Evolutionary conservation across 2,888 invertebrate species (phyloP).

Genomic region (Prosapia bicincta): DNA sequence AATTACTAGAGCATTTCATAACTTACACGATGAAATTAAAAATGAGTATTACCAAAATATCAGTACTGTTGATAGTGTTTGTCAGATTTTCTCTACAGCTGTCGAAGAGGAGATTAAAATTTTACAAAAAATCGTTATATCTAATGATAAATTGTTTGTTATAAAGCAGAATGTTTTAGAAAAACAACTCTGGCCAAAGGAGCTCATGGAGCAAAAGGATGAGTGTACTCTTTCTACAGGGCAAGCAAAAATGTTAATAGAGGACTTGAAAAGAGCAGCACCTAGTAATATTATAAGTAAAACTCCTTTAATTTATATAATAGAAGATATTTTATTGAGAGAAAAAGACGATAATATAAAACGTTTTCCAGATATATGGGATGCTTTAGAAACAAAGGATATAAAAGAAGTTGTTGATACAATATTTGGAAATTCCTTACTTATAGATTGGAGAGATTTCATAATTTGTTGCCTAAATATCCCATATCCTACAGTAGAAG

Average conservation of each 20-base stretch:
- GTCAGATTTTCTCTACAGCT: background rate
- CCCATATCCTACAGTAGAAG: slow-evolving; percentile 52
- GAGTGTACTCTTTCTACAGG: background rate
- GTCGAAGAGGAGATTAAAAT: background rate
- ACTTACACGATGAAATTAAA: background rate
- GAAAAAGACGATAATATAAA: background rate
- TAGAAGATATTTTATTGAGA: background rate
- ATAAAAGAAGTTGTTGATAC: slow-evolving; percentile 42
- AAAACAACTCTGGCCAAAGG: background rate
- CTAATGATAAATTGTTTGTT: background rate
- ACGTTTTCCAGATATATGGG: background rate
- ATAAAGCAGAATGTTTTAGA: background rate
- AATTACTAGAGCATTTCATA: background rate
- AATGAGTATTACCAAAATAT: background rate
- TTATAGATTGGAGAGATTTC: slow-evolving; percentile 65
- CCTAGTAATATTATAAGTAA: background rate
- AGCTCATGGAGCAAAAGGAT: background rate
- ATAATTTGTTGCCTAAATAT: slow-evolving; percentile 57
- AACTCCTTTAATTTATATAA: background rate
- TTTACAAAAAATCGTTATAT: background rate
- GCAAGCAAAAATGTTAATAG: background rate
- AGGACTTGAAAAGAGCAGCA: background rate
- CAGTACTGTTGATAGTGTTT: background rate
- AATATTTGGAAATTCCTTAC: slow-evolving; percentile 55
- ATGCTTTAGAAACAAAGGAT: background rate